A percentile compares a stretch with the other conserved stretches of the same genome.
phyloP scores from a whole-genome alignment of 2,113 vertebrate species.

The Anarhynchus alexandrinus region DNA sequence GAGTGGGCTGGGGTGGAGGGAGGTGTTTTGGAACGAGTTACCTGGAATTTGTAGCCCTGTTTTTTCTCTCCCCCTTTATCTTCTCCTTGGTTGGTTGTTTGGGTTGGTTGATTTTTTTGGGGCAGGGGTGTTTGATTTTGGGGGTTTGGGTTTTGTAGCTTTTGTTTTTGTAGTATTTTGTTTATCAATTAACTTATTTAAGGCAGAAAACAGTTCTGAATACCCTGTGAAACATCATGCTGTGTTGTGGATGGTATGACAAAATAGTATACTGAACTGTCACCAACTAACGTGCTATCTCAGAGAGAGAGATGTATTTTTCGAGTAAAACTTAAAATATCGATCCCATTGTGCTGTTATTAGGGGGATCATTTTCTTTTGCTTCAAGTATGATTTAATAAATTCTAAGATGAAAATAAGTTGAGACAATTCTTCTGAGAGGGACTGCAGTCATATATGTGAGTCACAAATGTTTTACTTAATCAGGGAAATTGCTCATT shows the following conservation, averaged over 20 bases:
- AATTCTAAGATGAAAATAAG: not conserved
- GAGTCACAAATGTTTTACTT: slow-evolving; percentile 19
- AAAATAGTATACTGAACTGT: not conserved
- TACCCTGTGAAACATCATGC: not conserved
- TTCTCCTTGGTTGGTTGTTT: not conserved
- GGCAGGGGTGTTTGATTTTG: not conserved
- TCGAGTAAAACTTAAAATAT: not conserved
- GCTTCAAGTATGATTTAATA: not conserved
- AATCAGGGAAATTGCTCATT: not conserved
- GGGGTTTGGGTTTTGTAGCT: not conserved
- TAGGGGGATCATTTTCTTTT: not conserved
- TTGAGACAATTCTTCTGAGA: not conserved
- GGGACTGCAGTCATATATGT: not conserved
- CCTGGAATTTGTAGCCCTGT: not conserved
- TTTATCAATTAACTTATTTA: not conserved
- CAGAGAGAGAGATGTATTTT: not conserved
- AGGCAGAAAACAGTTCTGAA: not conserved
- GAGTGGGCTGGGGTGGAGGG: slow-evolving; percentile 13
- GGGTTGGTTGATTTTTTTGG: not conserved
- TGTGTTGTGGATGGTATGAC: not conserved
- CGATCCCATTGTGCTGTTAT: not conserved
- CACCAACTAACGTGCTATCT: not conserved
- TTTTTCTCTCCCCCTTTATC: not conserved
- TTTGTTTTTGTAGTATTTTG: not conserved
- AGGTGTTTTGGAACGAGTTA: slow-evolving; percentile 33